phyloP scores from a whole-genome alignment of 2,113 vertebrate genomes.

The Oenanthe melanoleuca region DNA sequence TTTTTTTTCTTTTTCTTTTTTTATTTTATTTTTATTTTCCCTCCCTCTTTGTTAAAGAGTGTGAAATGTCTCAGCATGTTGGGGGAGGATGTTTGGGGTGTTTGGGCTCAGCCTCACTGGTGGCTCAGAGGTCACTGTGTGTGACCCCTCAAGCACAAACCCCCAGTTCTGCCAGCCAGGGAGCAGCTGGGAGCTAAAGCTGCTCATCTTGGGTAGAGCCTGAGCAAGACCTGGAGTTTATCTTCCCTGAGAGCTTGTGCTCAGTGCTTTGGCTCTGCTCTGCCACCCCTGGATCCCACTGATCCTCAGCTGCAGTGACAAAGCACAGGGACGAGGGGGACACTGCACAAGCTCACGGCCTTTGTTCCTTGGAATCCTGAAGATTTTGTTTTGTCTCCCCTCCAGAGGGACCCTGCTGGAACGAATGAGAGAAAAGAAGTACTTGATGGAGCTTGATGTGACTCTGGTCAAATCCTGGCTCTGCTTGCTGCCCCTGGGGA shows the following conservation, averaged over 20 bases:
- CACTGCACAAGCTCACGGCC: not conserved
- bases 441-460: conserved; percentile 75
- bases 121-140: not conserved
- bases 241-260: not conserved
- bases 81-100: not conserved
- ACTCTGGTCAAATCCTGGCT: conserved; percentile 80
- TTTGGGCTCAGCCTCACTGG: fast-evolving
- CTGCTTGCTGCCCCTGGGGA: conserved; percentile 71
- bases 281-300: not conserved
- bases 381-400: not conserved
- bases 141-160: not conserved
- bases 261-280: not conserved
- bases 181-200: not conserved
- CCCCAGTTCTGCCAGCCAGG: not conserved
- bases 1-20: no score
- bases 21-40: not conserved
- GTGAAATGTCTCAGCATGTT: fast-evolving
- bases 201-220: not conserved
- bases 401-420: conserved; percentile 61
- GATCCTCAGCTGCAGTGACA: not conserved
- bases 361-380: not conserved
- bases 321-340: not conserved
- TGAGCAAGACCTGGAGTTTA: not conserved
- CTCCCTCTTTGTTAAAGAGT: not conserved
- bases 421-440: conserved; percentile 54